Evolutionary conservation across 2,113 vertebrate species (phyloP).

Genomic region (Canis aureus): DNA sequence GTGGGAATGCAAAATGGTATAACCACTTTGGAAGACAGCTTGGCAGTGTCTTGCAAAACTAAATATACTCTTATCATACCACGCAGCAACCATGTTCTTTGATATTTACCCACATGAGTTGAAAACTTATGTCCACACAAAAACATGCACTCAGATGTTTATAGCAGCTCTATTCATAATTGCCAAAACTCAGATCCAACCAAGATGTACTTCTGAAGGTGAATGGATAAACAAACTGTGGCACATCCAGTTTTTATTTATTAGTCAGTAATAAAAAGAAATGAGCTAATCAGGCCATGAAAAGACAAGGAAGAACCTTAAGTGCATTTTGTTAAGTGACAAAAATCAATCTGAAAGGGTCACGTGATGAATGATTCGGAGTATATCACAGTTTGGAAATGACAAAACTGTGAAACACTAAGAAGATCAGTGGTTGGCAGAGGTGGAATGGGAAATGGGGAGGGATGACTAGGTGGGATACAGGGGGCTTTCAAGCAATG

Average conservation of each 20-base stretch:
- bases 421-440: background rate
- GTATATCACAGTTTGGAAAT: background rate
- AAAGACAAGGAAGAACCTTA: background rate
- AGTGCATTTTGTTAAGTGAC: background rate
- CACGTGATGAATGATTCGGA: background rate
- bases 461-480: background rate
- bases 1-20: background rate
- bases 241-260: background rate
- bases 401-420: background rate
- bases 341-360: background rate
- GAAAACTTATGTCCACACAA: background rate
- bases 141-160: conserved; percentile 7
- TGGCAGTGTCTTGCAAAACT: background rate
- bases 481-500: background rate
- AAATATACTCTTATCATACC: background rate
- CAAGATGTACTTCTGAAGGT: background rate
- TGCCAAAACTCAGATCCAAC: background rate
- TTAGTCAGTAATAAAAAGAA: background rate
- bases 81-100: background rate
- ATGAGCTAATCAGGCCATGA: background rate
- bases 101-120: background rate
- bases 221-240: background rate
- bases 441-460: too few relatives aligned
- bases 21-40: background rate
- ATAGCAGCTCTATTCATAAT: background rate